Percentiles rank a stretch among this genome's conserved stretches.
Evolutionary conservation across 2,113 vertebrate genomes (phyloP).

Genomic region (Brachionichthys hirsutus): DNA sequence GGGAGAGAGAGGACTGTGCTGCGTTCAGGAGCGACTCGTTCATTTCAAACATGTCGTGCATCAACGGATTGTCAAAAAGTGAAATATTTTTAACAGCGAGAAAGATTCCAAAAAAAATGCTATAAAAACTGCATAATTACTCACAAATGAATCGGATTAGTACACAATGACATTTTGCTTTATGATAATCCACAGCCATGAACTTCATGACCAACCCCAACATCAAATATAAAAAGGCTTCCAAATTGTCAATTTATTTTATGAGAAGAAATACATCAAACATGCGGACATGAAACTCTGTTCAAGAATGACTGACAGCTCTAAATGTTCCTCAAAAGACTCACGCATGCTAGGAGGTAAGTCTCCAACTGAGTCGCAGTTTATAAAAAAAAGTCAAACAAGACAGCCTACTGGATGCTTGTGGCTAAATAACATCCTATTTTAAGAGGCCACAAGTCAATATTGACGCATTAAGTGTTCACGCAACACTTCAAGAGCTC

Average conservation of each 20-base stretch:
- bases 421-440: not conserved
- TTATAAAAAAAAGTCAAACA: conserved; percentile 7
- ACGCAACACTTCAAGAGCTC: not conserved
- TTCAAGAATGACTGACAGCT: conserved; percentile 18
- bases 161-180: not conserved
- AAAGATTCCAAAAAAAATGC: not conserved
- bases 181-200: not conserved
- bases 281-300: conserved; percentile 8
- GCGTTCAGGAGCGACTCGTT: conserved; percentile 57
- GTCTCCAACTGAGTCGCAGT: not conserved
- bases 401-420: not conserved
- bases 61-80: conserved; percentile 27
- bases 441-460: not conserved
- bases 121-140: not conserved
- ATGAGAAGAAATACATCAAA: not conserved
- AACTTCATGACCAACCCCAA: too few relatives aligned
- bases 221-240: not conserved
- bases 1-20: conserved; percentile 53
- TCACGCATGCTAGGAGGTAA: conserved; percentile 4
- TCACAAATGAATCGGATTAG: conserved; percentile 1
- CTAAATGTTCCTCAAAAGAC: not conserved
- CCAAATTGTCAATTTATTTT: not conserved
- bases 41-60: too few relatives aligned
- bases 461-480: not conserved
- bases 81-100: not conserved